These are phyloP conservation scores for Apeira syringaria DNA, from an alignment of 2,888 invertebrate species.

Conservation along the genomic window DNA sequence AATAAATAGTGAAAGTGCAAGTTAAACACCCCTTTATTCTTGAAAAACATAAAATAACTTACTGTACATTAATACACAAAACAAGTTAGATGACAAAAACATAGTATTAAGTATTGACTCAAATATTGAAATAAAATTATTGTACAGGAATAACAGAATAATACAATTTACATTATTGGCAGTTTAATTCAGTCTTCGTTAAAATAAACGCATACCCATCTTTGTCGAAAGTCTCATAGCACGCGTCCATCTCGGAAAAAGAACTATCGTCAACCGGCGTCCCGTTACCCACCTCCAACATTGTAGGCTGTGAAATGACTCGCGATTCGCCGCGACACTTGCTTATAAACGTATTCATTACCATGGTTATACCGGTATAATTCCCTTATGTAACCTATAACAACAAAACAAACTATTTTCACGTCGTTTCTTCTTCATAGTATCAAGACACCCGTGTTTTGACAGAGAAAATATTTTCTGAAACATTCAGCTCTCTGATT, in stretches of 20 bases:
- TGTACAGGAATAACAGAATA: no score
- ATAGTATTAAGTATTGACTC: no score
- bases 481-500: no score
- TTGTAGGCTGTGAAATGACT: constrained; percentile 74
- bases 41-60: no score
- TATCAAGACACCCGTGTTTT: no score
- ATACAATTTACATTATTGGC: no score
- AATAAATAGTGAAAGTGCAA: no score
- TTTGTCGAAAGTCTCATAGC: constrained; percentile 95
- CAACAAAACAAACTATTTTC: constrained; percentile 37
- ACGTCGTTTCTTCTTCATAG: constrained; percentile 5
- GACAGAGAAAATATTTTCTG: no score
- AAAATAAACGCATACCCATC: constrained; percentile 94
- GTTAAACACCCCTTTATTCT: no score
- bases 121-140: neutral
- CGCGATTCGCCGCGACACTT: constrained; percentile 50
- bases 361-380: constrained; percentile 55
- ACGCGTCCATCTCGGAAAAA: constrained; percentile 92
- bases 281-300: constrained; percentile 71
- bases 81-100: no score
- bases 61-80: no score
- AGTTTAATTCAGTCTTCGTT: no score
- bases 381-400: constrained; percentile 46
- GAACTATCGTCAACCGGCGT: constrained; percentile 76
- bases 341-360: constrained; percentile 69